phyloP scores from a whole-genome alignment of 2,888 invertebrate species.

The Seira sanloemensis region DNA sequence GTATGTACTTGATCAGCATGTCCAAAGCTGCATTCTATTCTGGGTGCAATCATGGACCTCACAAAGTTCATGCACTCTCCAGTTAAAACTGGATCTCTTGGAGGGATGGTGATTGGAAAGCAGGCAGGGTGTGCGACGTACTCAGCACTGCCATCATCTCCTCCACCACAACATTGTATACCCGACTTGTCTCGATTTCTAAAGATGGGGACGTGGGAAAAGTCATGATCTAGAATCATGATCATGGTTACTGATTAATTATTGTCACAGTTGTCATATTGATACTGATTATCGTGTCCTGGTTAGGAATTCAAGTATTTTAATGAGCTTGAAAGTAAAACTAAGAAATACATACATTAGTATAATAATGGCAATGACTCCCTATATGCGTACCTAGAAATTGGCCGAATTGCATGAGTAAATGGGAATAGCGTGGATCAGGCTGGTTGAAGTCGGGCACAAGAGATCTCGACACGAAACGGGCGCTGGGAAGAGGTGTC shows the following conservation, averaged over 20 bases:
- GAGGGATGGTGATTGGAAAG: slow-evolving; percentile 81
- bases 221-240: slow-evolving; percentile 74
- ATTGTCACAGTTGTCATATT: no score
- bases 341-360: no score
- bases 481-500: slow-evolving; percentile 75
- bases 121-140: slow-evolving; percentile 80
- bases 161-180: slow-evolving; percentile 64
- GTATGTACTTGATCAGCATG: slow-evolving; percentile 85
- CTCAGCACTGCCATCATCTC: not conserved
- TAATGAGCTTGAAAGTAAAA: no score
- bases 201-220: slow-evolving; percentile 72
- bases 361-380: no score
- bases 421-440: slow-evolving; percentile 71
- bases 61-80: slow-evolving; percentile 85
- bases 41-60: slow-evolving; percentile 82
- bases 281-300: no score
- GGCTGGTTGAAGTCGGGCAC: slow-evolving; percentile 74
- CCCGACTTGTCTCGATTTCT: slow-evolving; percentile 69
- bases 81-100: slow-evolving; percentile 80
- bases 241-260: no score
- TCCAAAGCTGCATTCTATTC: slow-evolving; percentile 80
- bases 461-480: slow-evolving; percentile 74
- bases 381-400: no score
- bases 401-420: slow-evolving; percentile 73
- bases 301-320: no score